Base-by-base conservation (phyloP, 2,797 vertebrate genomes). In the Oryzias sinensis region DNA sequence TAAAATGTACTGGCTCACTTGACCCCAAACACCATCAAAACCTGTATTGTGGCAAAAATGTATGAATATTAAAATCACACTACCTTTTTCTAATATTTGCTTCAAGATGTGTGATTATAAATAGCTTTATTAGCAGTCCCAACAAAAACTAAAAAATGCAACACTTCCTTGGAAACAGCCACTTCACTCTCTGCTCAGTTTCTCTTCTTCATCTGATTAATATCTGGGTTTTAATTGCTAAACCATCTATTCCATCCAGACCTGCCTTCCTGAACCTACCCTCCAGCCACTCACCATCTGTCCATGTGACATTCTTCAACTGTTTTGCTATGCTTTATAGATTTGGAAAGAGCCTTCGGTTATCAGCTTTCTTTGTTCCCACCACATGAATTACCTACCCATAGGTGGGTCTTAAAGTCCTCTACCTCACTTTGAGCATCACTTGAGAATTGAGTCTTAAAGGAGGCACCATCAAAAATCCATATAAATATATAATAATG, bases 101-200 rank as follows among this genome's bases (percentile, higher is more conserved):
- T 50, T 63, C 27, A 37, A 47, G 29, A 70, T 27, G 6, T 27
- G 17, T 40, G 1, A 46, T 57, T 67, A 53, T 55, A 43, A 52
- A 11, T 37, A 13, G 33, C 33, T 37, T 37, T 37, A 37, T 11
- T 13, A 37, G 33, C 9, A 37, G 9, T 11, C 11, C 9, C 9
- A 13, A 22, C 33, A 13, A 37, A 37, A 9, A 3, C 56, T 43
- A 40, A 18, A 25, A 49, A 62, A 68, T 53, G 24, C 44, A 11
- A 53, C 17, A 56, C 58, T 72, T 60, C 65, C 65, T 71, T 65
- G 68, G 63, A 65, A 59, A 70, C 74, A 29, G 72, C 64, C 63
- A 61, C 59, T 66, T 46, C 14, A 1, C 43, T 16, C 20, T 70
- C 49, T 33, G 62, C 47, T 56, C 45, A 41, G 24, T 55, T 53